Evolutionary conservation across 2,797 vertebrate genomes (phyloP).

Genomic region (Premnoplex brunnescens): DNA sequence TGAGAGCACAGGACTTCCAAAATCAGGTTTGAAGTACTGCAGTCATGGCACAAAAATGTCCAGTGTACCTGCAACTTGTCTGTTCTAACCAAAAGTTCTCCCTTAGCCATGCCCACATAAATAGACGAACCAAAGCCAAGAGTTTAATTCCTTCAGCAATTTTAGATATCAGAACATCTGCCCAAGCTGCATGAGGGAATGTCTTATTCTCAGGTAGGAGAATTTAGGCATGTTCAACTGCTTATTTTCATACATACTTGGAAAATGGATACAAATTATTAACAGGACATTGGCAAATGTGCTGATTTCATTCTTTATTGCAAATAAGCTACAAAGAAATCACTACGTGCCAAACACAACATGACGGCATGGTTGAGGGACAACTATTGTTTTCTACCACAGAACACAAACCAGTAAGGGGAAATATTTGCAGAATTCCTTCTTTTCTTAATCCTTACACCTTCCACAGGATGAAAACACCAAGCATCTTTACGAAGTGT

Average conservation of each 20-base stretch:
- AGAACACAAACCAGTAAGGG: not conserved
- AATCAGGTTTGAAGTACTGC: not conserved
- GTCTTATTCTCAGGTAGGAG: not conserved
- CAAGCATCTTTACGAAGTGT: rapidly evolving
- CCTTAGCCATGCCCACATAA: not conserved
- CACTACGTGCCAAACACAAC: not conserved
- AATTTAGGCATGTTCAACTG: not conserved
- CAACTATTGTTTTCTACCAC: not conserved
- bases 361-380: not conserved
- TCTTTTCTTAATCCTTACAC: not conserved
- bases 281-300: not conserved
- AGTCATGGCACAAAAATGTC: not conserved
- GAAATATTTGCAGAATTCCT: not conserved
- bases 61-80: not conserved
- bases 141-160: not conserved
- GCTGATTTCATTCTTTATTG: not conserved
- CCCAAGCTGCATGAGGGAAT: not conserved
- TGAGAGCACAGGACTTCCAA: not conserved
- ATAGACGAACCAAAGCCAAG: not conserved
- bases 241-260: not conserved
- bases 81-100: not conserved
- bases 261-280: not conserved
- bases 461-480: not conserved
- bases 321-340: not conserved
- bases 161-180: not conserved